Evolutionary conservation across 2,797 vertebrate species (phyloP), one percentile per base, ranked within the genome.

Genomic region (Chanos chanos): DNA sequence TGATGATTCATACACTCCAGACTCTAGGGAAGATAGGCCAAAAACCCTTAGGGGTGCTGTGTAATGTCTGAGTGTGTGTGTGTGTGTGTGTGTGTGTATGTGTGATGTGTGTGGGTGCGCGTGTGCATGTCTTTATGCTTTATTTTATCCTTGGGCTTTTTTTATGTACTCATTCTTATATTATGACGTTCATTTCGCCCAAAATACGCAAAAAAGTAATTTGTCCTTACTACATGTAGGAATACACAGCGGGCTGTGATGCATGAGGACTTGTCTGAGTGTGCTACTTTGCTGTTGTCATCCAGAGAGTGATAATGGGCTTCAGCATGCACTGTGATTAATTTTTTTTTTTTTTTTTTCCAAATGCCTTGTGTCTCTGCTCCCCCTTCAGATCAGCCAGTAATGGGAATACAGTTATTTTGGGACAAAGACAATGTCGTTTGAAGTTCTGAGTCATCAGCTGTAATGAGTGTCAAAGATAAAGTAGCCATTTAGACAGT

Each of bases 301-400:
- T 45, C 62, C 62, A 44, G 12, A 54, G 53, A 63, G 31, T 36
- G 21, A 62, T 62, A 53, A 62, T 44, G 37, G 39, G 41, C n/a
- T 49, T 43, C 30, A 60, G 57, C 48, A 15, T 45, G 31, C 44
- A 51, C n/a, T 31, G 51, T 61, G 12, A 51, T 31, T 36, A 43
- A 37, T 16, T 27, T 9, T 34, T 51, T 63, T 16, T 45, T 45
- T 34, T 27, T 36, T 63, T 16, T 45, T 45, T 34, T 27, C 36
- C 25, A 34, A 63, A 37, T 37, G 19, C 21, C 19, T 28, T 16
- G 49, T 59, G 15, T 36, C 48, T 57, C 19, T 27, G 45, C 13
- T 63, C 47, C 50, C 18, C 16, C 27, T 30, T 44, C 57, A 56
- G 47, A n/a, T n/a, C 37, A 50, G 36, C 56, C 43, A 50, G 53